Conservation (phyloP, 2,888 invertebrate genomes). For the Ectemnius lituratus region DNA sequence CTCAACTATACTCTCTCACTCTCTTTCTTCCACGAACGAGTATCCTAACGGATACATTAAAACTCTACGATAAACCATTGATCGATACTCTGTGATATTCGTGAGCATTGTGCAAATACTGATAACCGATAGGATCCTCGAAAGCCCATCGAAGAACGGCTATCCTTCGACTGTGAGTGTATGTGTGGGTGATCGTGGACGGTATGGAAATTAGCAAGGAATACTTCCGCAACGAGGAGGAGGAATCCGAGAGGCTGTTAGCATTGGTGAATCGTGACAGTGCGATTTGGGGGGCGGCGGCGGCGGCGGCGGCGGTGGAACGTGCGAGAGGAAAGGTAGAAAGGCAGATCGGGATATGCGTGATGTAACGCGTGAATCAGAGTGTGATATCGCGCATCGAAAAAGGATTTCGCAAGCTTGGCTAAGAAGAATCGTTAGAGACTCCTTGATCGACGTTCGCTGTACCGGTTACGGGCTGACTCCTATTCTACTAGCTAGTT, state of each 20-base stretch:
- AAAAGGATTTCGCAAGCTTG: constrained; percentile 37
- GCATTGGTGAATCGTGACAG: constrained; percentile 4
- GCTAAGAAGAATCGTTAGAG: constrained; percentile 23
- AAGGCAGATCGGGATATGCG: constrained; percentile 17
- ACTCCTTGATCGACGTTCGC: constrained; percentile 24
- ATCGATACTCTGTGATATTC: neutral
- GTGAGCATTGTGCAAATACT: constrained; percentile 1
- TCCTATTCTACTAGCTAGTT: no score
- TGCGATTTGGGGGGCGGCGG: constrained; percentile 4
- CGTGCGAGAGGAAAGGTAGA: constrained; percentile 17
- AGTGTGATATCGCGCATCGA: constrained; percentile 35
- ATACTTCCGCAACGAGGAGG: constrained; percentile 21
- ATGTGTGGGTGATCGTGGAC: neutral
- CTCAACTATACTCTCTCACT: neutral
- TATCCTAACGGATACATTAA: constrained; percentile 25
- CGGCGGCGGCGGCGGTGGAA: no score
- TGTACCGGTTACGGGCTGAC: no score
- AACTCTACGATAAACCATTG: constrained; percentile 9
- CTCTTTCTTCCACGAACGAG: neutral
- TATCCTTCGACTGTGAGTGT: neutral
- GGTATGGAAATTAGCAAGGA: neutral
- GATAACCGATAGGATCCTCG: no score
- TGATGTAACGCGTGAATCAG: constrained; percentile 52
- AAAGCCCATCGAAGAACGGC: neutral
- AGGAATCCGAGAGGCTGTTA: no score